Conservation (phyloP, 2,113 vertebrate species). For the Carassius auratus region DNA sequence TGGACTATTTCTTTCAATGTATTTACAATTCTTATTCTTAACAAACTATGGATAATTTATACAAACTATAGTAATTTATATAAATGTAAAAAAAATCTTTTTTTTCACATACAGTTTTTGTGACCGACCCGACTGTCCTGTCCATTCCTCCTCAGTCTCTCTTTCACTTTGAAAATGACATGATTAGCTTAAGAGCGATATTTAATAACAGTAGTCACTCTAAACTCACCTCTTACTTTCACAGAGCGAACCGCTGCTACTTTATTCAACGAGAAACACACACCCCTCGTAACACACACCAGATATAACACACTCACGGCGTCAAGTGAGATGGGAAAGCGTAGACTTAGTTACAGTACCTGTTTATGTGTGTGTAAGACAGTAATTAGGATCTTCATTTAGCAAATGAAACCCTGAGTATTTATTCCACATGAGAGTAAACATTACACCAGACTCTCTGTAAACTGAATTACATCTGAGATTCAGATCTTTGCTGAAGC, state of each 20-base stretch:
- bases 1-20: not conserved
- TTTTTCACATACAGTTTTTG: not conserved
- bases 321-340: not conserved
- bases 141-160: not conserved
- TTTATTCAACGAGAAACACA: not conserved
- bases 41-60: not conserved
- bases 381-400: constrained; percentile 11
- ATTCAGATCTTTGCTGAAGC: not conserved
- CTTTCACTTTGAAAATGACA: constrained; percentile 7
- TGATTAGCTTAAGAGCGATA: constrained; percentile 3
- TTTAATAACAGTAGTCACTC: constrained; percentile 1
- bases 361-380: not conserved
- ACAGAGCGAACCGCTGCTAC: not conserved
- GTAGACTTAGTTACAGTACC: not conserved
- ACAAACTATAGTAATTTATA: too few relatives aligned
- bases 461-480: not conserved
- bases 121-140: not conserved
- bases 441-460: not conserved
- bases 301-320: not conserved
- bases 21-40: not conserved
- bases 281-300: constrained; percentile 1
- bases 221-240: constrained; percentile 9
- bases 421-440: not conserved
- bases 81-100: too few relatives aligned
- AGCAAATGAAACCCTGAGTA: not conserved